Evolutionary conservation across 2,113 vertebrate species (phyloP).

Genomic region (Amblyopsis rosae): DNA sequence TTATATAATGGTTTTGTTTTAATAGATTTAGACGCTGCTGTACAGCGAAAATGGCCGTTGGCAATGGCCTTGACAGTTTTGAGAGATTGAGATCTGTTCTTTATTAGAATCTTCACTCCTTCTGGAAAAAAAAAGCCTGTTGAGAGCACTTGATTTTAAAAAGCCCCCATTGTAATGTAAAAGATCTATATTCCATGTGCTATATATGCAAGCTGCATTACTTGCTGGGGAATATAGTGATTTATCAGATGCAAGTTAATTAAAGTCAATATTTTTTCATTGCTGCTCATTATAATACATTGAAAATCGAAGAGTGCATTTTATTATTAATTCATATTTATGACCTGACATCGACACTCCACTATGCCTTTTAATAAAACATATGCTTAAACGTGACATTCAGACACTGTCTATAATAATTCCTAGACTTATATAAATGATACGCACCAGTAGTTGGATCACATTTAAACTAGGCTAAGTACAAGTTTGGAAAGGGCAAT

Average conservation of each 20-base stretch:
- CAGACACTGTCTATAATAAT: constrained; percentile 7
- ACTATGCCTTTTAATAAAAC: constrained; percentile 6
- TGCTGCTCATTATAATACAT: constrained; percentile 3
- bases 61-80: neutral
- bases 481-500: constrained; percentile 17
- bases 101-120: neutral
- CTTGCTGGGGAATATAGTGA: neutral
- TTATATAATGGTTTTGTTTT: neutral
- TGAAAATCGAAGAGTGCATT: neutral
- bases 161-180: neutral
- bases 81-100: neutral
- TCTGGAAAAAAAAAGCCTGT: neutral
- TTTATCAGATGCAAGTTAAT: neutral
- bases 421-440: constrained; percentile 15
- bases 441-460: constrained; percentile 27
- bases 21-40: neutral
- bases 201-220: neutral
- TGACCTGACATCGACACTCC: neutral
- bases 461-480: constrained; percentile 10
- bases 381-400: constrained; percentile 4
- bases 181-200: neutral
- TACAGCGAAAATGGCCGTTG: neutral
- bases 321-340: neutral
- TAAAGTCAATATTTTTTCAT: neutral
- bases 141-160: neutral